These are phyloP conservation scores for Corythornis cristatus DNA, from an alignment of 2,113 vertebrate genomes.

Conservation along the genomic window DNA sequence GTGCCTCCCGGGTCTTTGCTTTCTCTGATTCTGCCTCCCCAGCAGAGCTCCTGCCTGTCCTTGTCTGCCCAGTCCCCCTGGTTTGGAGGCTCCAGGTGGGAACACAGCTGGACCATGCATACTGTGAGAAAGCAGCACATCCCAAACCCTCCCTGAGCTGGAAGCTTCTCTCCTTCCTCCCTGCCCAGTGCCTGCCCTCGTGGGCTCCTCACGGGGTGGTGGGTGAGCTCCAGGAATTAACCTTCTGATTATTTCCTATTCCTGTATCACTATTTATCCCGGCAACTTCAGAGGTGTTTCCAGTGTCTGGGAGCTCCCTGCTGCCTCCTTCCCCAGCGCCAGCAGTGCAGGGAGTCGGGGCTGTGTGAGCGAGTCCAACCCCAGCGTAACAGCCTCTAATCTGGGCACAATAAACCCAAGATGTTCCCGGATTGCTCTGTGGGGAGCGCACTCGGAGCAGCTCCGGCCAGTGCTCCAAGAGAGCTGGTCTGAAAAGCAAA, in stretches of 20 bases:
- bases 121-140: neutral
- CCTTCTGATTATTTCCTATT: neutral
- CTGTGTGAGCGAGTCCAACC: neutral
- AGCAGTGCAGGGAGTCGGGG: neutral
- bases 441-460: neutral
- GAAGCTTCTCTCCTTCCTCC: neutral
- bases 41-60: accelerated
- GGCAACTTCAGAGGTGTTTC: neutral
- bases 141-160: neutral
- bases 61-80: neutral
- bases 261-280: neutral
- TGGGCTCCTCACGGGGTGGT: neutral
- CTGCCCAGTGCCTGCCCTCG: accelerated
- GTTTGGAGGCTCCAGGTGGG: neutral
- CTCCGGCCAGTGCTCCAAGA: neutral
- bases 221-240: neutral
- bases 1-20: neutral
- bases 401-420: neutral
- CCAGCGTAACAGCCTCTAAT: neutral
- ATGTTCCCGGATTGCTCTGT: neutral
- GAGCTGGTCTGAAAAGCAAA: neutral
- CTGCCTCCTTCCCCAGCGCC: neutral
- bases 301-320: neutral
- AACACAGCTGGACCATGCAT: accelerated
- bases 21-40: accelerated